phyloP scores from a whole-genome alignment of 2,113 vertebrate genomes.

The Phaetusa simplex region DNA sequence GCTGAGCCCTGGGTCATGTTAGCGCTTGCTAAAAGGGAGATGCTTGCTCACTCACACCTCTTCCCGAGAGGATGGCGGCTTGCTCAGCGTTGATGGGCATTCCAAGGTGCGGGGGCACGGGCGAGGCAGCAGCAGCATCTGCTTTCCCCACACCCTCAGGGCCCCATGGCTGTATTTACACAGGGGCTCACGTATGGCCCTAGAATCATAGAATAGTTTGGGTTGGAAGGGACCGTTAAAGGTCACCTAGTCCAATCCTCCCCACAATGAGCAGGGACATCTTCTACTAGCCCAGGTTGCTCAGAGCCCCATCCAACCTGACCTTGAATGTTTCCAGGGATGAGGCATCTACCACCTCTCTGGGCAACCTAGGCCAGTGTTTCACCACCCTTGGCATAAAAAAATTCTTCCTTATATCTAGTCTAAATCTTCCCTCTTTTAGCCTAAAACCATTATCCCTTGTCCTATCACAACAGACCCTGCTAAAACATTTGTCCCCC shows the following conservation, averaged over 20 bases:
- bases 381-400: not conserved
- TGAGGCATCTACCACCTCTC: not conserved
- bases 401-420: not conserved
- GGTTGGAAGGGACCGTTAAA: not conserved
- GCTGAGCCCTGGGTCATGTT: not conserved
- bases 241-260: not conserved
- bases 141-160: not conserved
- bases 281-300: not conserved
- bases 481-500: not conserved
- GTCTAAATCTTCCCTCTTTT: not conserved
- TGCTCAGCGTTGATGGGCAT: not conserved
- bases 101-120: fast-evolving
- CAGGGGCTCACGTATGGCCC: fast-evolving
- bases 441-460: not conserved
- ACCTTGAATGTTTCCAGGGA: not conserved
- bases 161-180: not conserved
- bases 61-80: fast-evolving
- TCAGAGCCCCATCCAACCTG: not conserved
- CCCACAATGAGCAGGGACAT: not conserved
- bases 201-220: not conserved
- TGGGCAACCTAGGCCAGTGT: not conserved
- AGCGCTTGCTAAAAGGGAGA: not conserved
- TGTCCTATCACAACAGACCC: not conserved
- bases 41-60: fast-evolving
- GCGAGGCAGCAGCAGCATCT: not conserved